Percentiles rank a stretch among this genome's conserved stretches.
Conservation (phyloP, 2,113 vertebrate genomes). For the Chaetorhynchus papuensis region DNA sequence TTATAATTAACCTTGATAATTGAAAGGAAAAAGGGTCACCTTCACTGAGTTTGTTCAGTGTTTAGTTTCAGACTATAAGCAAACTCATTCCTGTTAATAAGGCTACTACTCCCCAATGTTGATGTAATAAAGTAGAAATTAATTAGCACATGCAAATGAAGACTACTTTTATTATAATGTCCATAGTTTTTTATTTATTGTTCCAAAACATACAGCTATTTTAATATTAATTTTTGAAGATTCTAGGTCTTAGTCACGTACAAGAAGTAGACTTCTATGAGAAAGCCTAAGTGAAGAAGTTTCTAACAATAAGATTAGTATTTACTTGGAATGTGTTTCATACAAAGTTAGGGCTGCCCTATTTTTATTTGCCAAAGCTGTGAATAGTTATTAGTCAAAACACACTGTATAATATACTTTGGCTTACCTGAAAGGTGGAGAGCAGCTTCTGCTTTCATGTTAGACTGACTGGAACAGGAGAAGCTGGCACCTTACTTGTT, state of each 20-base stretch:
- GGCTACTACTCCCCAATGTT: slow-evolving; percentile 35
- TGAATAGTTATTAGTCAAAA: not conserved
- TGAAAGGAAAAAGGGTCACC: slow-evolving; percentile 50
- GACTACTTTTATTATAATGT: slow-evolving; percentile 18
- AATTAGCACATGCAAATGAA: slow-evolving; percentile 64
- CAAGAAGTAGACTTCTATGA: not conserved
- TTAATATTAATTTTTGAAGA: not conserved
- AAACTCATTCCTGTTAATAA: slow-evolving; percentile 57
- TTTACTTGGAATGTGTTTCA: not conserved
- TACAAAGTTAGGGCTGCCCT: not conserved
- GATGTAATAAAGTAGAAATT: slow-evolving; percentile 46
- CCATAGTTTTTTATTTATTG: not conserved
- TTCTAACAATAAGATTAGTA: not conserved
- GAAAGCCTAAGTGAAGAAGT: not conserved
- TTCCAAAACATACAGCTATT: not conserved
- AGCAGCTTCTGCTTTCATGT: not conserved
- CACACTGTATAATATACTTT: not conserved
- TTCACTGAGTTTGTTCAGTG: slow-evolving; percentile 55
- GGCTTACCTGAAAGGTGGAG: not conserved
- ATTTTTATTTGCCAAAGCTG: not conserved
- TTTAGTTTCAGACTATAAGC: slow-evolving; percentile 53
- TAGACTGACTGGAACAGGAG: not conserved
- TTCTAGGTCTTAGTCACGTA: not conserved
- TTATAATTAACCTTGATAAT: slow-evolving; percentile 69
- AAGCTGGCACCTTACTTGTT: not conserved